A percentile compares a stretch with the other conserved stretches of the same genome.
Conservation (phyloP, 1,140 invertebrate species). For the Agrilus planipennis region DNA sequence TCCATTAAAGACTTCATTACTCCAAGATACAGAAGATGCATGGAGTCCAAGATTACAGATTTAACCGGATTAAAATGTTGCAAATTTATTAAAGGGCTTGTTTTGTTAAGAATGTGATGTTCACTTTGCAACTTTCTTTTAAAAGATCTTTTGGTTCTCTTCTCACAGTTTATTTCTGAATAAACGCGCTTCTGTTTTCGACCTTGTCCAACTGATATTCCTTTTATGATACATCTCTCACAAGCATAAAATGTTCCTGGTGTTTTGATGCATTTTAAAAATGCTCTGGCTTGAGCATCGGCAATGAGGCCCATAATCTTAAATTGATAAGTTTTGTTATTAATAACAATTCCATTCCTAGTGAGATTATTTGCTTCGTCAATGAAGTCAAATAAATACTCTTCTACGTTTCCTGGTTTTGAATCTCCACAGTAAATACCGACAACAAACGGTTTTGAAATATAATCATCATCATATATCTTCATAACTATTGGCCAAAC, state of each 20-base stretch:
- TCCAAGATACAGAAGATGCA: constrained; percentile 12
- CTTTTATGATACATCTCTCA: constrained; percentile 8
- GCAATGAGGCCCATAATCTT: constrained; percentile 9
- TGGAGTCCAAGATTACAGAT: constrained; percentile 13
- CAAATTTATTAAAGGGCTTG: constrained; percentile 4
- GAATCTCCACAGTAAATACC: constrained; percentile 11
- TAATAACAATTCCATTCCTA: constrained; percentile 7
- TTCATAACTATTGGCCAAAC: constrained; percentile 14
- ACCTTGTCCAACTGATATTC: constrained; percentile 6
- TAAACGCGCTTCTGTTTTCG: constrained; percentile 3
- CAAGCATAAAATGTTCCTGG: constrained; percentile 8
- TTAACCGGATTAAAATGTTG: constrained; percentile 8
- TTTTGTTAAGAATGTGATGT: constrained; percentile 9
- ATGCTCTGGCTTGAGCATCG: constrained; percentile 4
- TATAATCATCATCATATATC: constrained; percentile 9
- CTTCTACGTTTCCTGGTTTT: constrained; percentile 10
- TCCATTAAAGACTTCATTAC: constrained; percentile 10
- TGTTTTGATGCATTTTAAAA: constrained; percentile 4
- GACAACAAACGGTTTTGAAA: constrained; percentile 12
- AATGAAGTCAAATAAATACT: constrained; percentile 13
- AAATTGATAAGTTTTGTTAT: constrained; percentile 7
- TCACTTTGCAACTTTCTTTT: constrained; percentile 4
- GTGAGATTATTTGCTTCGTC: constrained; percentile 6
- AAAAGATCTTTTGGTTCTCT: constrained; percentile 9
- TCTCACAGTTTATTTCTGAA: background rate